Evolutionary conservation across 2,888 invertebrate species (phyloP).

Genomic region (Latrodectus hesperus): DNA sequence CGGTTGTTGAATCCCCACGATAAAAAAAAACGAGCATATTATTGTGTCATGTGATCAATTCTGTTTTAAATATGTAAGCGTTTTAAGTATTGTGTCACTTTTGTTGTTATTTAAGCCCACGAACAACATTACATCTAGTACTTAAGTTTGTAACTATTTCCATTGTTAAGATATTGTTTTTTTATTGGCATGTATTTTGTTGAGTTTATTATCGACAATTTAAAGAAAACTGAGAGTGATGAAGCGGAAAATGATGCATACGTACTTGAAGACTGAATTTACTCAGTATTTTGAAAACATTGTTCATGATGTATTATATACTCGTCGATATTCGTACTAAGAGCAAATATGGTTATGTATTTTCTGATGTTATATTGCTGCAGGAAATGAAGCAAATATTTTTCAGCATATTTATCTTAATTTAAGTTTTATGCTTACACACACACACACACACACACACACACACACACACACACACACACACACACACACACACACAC

Average conservation of each 20-base stretch:
- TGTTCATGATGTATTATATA: constrained; percentile 50
- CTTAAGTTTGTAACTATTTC: constrained; percentile 59
- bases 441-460: background rate
- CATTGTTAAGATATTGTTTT: constrained; percentile 46
- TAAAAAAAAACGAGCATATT: no score
- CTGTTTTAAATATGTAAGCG: constrained; percentile 24
- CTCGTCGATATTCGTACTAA: constrained; percentile 50
- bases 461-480: background rate
- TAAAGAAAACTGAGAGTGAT: no score
- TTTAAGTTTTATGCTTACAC: background rate
- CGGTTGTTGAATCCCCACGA: no score
- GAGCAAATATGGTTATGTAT: constrained; percentile 24
- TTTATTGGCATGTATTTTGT: background rate
- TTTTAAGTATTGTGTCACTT: constrained; percentile 32
- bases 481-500: background rate
- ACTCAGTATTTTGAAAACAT: constrained; percentile 34
- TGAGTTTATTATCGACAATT: background rate
- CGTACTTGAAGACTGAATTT: constrained; percentile 31
- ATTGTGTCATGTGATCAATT: constrained; percentile 26
- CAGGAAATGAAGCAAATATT: constrained; percentile 6
- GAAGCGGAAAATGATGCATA: constrained; percentile 21
- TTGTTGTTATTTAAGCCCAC: constrained; percentile 56
- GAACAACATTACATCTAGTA: constrained; percentile 60
- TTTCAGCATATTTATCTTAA: constrained; percentile 10
- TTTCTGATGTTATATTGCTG: constrained; percentile 20